Percentiles rank a stretch among this genome's conserved stretches.
Evolutionary conservation across 2,888 invertebrate species (phyloP).

Genomic region (Tetragnatha montana): DNA sequence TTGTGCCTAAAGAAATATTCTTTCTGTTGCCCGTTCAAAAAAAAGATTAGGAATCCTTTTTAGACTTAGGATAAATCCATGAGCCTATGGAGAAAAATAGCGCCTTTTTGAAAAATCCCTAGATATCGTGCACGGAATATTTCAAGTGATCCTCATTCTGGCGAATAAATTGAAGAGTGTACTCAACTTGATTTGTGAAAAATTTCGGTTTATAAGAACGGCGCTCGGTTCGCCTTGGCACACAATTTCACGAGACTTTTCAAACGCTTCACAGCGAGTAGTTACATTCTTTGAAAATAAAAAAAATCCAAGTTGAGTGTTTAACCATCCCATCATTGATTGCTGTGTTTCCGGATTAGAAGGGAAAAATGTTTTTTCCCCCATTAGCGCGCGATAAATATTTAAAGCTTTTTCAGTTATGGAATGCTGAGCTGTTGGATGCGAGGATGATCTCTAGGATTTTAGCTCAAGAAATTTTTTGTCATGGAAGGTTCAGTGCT

Average conservation of each 20-base stretch:
- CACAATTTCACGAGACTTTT: neutral
- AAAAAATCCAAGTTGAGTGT: neutral
- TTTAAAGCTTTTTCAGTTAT: neutral
- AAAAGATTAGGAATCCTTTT: too few species aligned
- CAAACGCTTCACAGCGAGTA: neutral
- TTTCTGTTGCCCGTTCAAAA: too few species aligned
- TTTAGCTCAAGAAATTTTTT: neutral
- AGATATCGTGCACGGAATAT: neutral
- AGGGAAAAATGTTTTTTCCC: neutral
- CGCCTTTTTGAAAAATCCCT: neutral
- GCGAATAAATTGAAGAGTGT: neutral
- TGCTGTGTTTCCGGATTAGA: neutral
- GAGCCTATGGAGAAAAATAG: neutral
- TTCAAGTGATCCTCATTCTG: neutral
- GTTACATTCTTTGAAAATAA: neutral
- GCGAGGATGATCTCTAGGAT: neutral
- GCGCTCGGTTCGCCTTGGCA: neutral
- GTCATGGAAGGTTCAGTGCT: neutral
- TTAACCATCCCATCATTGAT: neutral
- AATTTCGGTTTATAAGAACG: neutral
- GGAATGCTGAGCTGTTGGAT: neutral
- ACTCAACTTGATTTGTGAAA: neutral
- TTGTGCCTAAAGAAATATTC: too few species aligned
- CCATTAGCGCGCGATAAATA: neutral
- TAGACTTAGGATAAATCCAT: too few species aligned